These are phyloP conservation scores for Drosophila recens DNA, from an alignment of 2,888 invertebrate species.

Conservation along the genomic window DNA sequence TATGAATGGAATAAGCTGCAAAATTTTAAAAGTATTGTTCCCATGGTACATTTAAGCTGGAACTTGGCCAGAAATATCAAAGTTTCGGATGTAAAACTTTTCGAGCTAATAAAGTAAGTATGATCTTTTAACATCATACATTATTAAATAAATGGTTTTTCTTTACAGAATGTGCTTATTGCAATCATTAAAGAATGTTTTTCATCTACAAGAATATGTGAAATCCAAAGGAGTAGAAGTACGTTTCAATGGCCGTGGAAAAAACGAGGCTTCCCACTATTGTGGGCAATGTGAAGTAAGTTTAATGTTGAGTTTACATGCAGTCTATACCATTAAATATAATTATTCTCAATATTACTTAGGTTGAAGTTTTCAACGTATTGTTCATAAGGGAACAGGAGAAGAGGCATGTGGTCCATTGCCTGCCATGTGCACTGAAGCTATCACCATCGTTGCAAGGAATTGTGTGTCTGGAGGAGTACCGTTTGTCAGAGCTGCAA, in stretches of 20 bases:
- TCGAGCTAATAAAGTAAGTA: slow-evolving; percentile 92
- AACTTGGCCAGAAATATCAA: slow-evolving; percentile 98
- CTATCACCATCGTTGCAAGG: slow-evolving; percentile 93
- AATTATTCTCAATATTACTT: slow-evolving; percentile 2
- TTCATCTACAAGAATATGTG: slow-evolving; percentile 94
- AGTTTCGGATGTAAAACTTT: slow-evolving; percentile 95
- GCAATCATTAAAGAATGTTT: slow-evolving; percentile 95
- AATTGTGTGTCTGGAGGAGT: slow-evolving; percentile 98
- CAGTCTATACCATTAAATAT: background rate
- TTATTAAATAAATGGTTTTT: slow-evolving; percentile 2
- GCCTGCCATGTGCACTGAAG: slow-evolving; percentile 97
- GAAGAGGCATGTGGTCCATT: slow-evolving; percentile 97
- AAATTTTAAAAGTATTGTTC: slow-evolving; percentile 98
- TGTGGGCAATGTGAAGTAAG: slow-evolving; percentile 98
- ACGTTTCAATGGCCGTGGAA: slow-evolving; percentile 96
- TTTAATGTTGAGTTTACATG: background rate
- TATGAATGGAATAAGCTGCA: slow-evolving; percentile 99
- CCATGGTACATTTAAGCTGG: slow-evolving; percentile 99
- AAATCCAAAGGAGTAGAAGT: slow-evolving; percentile 94
- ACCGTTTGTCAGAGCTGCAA: slow-evolving; percentile 95
- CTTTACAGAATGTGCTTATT: slow-evolving; percentile 91
- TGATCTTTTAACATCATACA: rapidly evolving
- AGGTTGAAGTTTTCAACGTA: slow-evolving; percentile 99
- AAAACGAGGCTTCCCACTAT: slow-evolving; percentile 98
- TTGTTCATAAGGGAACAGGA: slow-evolving; percentile 98